These are phyloP conservation scores for Bedellia somnulentella DNA, from an alignment of 2,888 invertebrate genomes.

Conservation along the genomic window DNA sequence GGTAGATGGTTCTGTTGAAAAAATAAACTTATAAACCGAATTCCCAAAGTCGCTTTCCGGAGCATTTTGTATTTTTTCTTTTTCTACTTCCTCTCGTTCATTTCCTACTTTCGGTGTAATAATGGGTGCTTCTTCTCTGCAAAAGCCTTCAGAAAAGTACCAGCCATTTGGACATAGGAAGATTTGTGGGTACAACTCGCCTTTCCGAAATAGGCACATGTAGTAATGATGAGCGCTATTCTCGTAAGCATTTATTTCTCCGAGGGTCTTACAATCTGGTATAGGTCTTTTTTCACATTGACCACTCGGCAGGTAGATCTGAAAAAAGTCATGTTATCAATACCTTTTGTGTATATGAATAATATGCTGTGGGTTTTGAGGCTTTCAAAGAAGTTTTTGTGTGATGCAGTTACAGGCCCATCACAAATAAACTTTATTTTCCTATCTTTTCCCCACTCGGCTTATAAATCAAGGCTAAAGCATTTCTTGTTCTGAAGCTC, in stretches of 20 bases:
- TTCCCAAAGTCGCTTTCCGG: too few species aligned
- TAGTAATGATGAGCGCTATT: conserved; percentile 40
- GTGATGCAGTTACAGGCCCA: neutral
- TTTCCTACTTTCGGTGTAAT: too few species aligned
- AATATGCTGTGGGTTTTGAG: too few species aligned
- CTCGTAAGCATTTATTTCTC: conserved; percentile 27
- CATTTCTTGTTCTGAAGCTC: too few species aligned
- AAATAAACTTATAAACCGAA: conserved; percentile 28
- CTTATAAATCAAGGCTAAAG: too few species aligned
- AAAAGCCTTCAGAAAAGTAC: conserved; percentile 37
- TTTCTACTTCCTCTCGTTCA: too few species aligned
- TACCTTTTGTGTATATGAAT: too few species aligned
- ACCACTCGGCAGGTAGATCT: conserved; percentile 30
- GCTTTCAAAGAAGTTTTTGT: neutral
- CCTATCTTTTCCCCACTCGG: too few species aligned
- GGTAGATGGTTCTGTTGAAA: conserved; percentile 32
- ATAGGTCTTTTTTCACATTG: conserved; percentile 32
- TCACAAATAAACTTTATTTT: too few species aligned
- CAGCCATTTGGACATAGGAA: conserved; percentile 50
- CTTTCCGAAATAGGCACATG: conserved; percentile 30
- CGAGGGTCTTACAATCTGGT: conserved; percentile 28
- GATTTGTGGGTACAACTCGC: conserved; percentile 29
- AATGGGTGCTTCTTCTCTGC: conserved; percentile 23
- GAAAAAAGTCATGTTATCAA: conserved; percentile 15
- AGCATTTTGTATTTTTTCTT: too few species aligned